Evolutionary conservation across 23 tunicate genomes (phyloP).

Genomic region (Corella eumyota): DNA sequence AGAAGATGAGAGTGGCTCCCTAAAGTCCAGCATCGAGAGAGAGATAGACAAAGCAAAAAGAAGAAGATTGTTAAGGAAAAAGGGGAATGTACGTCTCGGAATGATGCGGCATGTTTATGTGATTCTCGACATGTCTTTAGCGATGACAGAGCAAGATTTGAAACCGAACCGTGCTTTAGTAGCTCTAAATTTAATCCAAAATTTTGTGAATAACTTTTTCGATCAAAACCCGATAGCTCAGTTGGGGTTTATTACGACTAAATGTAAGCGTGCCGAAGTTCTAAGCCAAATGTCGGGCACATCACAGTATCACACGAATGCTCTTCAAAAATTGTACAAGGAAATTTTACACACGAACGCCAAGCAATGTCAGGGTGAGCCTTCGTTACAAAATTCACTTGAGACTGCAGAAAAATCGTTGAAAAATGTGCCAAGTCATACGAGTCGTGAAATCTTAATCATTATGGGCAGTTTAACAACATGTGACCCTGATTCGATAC

Average conservation of each 20-base stretch:
- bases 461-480: conserved; percentile 80
- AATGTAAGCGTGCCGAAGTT: conserved; percentile 47
- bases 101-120: conserved; percentile 87
- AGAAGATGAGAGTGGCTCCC: conserved; percentile 94
- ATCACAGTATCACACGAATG: conserved; percentile 46
- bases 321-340: conserved; percentile 21
- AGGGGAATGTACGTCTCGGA: conserved; percentile 57
- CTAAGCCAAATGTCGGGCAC: conserved; percentile 73
- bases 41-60: conserved; percentile 57
- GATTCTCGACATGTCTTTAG: conserved; percentile 70
- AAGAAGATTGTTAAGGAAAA: conserved; percentile 42
- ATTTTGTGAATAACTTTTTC: conserved; percentile 70
- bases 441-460: conserved; percentile 57
- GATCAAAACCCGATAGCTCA: conserved; percentile 92
- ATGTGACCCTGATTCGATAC: conserved; percentile 61
- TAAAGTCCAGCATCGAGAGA: conserved; percentile 44
- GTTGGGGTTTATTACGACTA: conserved; percentile 54
- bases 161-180: conserved; percentile 82
- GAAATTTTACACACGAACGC: conserved; percentile 59
- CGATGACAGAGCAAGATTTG: conserved; percentile 81
- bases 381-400: conserved; percentile 80
- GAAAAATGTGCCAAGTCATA: conserved; percentile 76
- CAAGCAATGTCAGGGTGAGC: conserved; percentile 58
- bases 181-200: conserved; percentile 36
- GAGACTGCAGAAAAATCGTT: conserved; percentile 55